A percentile compares a stretch with the other conserved stretches of the same genome.
These are phyloP conservation scores for Axea sp. DNA, from an alignment of 2,888 invertebrate genomes.

Conservation along the genomic window DNA sequence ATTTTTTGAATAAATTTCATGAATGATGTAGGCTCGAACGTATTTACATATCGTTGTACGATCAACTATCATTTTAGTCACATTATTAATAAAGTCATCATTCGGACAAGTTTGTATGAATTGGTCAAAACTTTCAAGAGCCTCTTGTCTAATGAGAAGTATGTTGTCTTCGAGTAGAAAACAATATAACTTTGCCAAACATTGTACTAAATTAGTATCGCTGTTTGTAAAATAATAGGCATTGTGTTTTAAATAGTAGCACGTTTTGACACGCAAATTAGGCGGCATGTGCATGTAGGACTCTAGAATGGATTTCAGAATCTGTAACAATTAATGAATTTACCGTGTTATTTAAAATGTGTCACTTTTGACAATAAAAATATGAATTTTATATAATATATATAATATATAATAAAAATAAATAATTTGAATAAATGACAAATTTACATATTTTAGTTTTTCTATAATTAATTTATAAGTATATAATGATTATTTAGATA, in stretches of 20 bases:
- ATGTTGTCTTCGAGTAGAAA: conserved; percentile 68
- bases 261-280: conserved; percentile 64
- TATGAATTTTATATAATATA: too few species aligned
- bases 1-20: conserved; percentile 57
- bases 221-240: conserved; percentile 39
- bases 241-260: conserved; percentile 65
- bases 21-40: conserved; percentile 70
- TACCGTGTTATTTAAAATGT: too few species aligned
- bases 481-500: too few species aligned
- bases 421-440: too few species aligned
- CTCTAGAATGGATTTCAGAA: conserved; percentile 63
- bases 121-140: conserved; percentile 72
- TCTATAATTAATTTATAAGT: too few species aligned
- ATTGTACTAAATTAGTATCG: conserved; percentile 16
- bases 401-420: too few species aligned
- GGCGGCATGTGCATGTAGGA: conserved; percentile 58
- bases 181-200: conserved; percentile 68
- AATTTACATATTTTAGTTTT: too few species aligned
- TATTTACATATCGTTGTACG: conserved; percentile 64
- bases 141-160: conserved; percentile 71
- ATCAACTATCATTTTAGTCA: conserved; percentile 65
- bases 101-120: conserved; percentile 68
- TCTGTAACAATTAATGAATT: conserved; percentile 58
- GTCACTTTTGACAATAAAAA: background rate
- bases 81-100: conserved; percentile 67